Percentiles rank a stretch among this genome's conserved stretches.
Conservation (phyloP, 2,888 invertebrate species). For the Metalampra italica region DNA sequence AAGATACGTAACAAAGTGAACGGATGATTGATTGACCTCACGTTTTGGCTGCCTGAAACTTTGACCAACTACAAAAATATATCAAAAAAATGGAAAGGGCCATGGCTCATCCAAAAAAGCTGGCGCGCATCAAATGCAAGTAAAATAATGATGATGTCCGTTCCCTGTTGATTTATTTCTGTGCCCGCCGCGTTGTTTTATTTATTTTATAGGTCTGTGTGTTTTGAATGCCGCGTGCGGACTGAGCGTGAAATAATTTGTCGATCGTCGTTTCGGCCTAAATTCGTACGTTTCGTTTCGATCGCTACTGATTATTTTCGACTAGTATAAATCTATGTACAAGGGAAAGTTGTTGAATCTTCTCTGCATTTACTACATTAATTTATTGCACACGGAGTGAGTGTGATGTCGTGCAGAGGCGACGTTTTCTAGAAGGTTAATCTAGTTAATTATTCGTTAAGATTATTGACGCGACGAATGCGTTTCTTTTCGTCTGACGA, state of each 20-base stretch:
- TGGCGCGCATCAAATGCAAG: no score
- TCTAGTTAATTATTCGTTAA: conserved; percentile 29
- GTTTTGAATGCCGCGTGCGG: background rate
- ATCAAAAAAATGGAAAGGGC: no score
- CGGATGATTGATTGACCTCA: no score
- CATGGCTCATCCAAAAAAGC: no score
- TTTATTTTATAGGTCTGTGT: conserved; percentile 12
- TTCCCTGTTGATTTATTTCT: no score
- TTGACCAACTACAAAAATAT: no score
- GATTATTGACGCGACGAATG: conserved; percentile 23
- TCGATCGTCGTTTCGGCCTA: background rate
- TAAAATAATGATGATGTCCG: no score
- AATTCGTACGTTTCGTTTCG: conserved; percentile 8
- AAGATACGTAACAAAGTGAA: no score
- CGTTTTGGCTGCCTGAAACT: no score
- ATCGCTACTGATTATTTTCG: conserved; percentile 25
- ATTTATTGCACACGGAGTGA: conserved; percentile 35
- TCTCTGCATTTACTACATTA: conserved; percentile 49
- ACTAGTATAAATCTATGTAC: conserved; percentile 33
- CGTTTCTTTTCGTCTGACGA: conserved; percentile 38
- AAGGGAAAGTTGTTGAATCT: conserved; percentile 34
- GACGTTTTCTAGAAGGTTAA: conserved; percentile 22
- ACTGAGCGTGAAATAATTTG: background rate
- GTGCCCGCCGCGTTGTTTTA: conserved; percentile 27
- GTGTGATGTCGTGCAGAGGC: conserved; percentile 35